Evolutionary conservation across 2,888 invertebrate species (phyloP), one percentile per base, ranked within the genome.

Genomic region (Drosophila histrio): DNA sequence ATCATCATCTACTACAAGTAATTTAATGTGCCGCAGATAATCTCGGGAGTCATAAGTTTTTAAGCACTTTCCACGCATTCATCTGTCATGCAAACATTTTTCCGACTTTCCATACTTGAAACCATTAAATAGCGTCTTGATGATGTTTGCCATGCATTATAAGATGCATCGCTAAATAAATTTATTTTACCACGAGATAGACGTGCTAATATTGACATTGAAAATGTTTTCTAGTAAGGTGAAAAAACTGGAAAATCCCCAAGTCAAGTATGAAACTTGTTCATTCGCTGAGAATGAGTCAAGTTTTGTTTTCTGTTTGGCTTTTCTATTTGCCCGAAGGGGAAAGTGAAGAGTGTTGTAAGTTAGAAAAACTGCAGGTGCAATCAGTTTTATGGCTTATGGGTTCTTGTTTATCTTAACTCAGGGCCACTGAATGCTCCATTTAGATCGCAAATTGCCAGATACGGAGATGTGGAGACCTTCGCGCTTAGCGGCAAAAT

Each of bases 171-270:
- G 63, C 41, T 39, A 61, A 57, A 47, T 52, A 44, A 59, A 70
- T 65, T 74, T 53, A 67, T 39, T 43, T 46, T 47, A 38, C 43
- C 53, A 57, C 64, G 26, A 61, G 61, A 68, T 41, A 58, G 67
- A 53, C 79, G 72, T 85, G 79, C 70, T 65, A 79, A 87, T 85
- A 75, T 85, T 82, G 86, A 85, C 88, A 88, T 79, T 82, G 83
- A 82, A 88, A 69, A 67, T 72, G 62, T 57, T 69, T 62, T 61
- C 52, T 49, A 50, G 53, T 60, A 49, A 7, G 22, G 39, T 57
- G 32, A 36, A 58, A 58, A 71, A 60, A 52, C 65, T 53, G 28
- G 59, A 59, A 54, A 59, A n/a, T 34, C 34, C 30, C 3, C n/a
- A 36, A 26, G 15, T 17, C 30, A 22, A 59, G 49, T 34, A 4